phyloP scores from a whole-genome alignment of 2,888 invertebrate genomes.

The Seira musarum region DNA sequence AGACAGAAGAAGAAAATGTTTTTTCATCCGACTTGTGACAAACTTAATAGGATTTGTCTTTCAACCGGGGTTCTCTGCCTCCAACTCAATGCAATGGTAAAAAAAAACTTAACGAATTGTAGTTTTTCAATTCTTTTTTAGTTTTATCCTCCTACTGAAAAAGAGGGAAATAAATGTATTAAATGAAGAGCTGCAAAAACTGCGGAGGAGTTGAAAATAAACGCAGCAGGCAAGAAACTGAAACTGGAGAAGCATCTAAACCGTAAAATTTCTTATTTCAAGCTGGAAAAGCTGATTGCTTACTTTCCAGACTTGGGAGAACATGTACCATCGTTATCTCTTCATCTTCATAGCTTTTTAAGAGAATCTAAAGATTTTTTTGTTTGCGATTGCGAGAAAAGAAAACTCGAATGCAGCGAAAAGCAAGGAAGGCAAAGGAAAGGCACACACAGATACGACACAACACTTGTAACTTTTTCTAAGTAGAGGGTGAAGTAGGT shows the following conservation, averaged over 20 bases:
- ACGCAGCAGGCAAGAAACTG: neutral
- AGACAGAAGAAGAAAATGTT: constrained; percentile 47
- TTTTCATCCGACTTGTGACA: constrained; percentile 62
- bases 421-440: constrained; percentile 3
- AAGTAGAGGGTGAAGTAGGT: constrained; percentile 44
- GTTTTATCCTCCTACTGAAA: constrained; percentile 24
- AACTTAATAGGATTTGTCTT: constrained; percentile 64
- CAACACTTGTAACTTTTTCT: constrained; percentile 61
- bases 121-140: constrained; percentile 54
- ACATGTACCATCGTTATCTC: neutral
- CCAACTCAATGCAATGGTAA: constrained; percentile 31
- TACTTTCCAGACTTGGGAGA: neutral
- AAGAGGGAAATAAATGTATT: constrained; percentile 14
- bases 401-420: constrained; percentile 18
- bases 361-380: constrained; percentile 32
- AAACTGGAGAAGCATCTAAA: constrained; percentile 32
- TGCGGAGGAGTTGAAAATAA: neutral
- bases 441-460: too few relatives aligned
- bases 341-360: constrained; percentile 44
- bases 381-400: constrained; percentile 25
- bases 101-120: constrained; percentile 58
- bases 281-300: constrained; percentile 23
- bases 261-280: constrained; percentile 61
- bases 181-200: neutral
- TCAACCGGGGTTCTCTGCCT: constrained; percentile 47